Evolutionary conservation across 2,113 vertebrate species (phyloP), one percentile per base, ranked within the genome.

Genomic region (Dolichotis patagonum): DNA sequence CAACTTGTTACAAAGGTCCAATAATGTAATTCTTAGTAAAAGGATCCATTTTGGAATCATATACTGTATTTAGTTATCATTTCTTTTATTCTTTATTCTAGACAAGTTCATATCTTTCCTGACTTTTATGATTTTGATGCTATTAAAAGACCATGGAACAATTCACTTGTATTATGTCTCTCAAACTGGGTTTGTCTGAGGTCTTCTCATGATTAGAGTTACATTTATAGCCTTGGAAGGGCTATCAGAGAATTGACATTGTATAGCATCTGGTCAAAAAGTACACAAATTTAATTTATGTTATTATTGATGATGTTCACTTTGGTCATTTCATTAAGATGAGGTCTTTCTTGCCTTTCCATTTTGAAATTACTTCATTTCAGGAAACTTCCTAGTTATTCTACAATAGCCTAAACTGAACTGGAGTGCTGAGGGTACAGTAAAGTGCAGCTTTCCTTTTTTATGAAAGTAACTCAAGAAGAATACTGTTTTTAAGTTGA

Each of bases 91-190:
- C 26, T 62, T 24, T 0, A 60, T 84, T 83, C 49, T 75, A 28
- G 9, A 35, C 65, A 56, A 19, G 0, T 49, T 92, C 3, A 3
- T 49, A 10, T 81, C 75, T 87, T 90, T 38, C 46, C 46, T 90
- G 69, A 90, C 30, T 77, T 92, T 95, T 20, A 90, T 84, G 62
- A 63, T 78, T 30, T 85, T 94, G 67, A 75, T 81, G 81, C 35
- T 82, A 90, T 75, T 54, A 52, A 78, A n/a, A 84, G 46, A 52
- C 49, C 32, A 60, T 28, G 10, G 5, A 54, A 41, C 24, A 92
- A 90, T 87, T 95, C 75, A 85, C 89, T 91, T 75, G 28, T 65
- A 49, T 30, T 60, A 46, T 90, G 35, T 32, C 4, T 75, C 63
- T 88, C 35, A 56, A 54, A 63, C 46, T 73, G 13, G 7, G 22